Evolutionary conservation across 2,888 invertebrate genomes (phyloP), one percentile per base, ranked within the genome.

Genomic region (Caenorhabditis macrosperma): DNA sequence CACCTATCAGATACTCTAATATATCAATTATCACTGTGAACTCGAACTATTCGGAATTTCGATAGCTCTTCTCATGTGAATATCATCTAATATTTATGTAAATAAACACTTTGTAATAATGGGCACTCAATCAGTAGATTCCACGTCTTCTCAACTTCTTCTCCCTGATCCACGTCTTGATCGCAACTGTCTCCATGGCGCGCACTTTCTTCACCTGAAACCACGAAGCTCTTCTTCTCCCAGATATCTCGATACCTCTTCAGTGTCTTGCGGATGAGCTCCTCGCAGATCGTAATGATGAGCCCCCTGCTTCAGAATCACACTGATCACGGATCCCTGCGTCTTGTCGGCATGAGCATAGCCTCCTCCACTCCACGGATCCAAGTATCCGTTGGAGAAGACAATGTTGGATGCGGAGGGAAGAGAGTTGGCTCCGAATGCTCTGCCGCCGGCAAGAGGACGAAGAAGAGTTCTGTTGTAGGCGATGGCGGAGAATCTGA

Each of bases 351-450:
- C 17, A 20, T 59, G 54, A 5, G 81, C 52, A 83, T 85, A 89
- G 4, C 92, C 92, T 7, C 92, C 92, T 4, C 91, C 91, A 22
- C 91, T 91, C 92, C 92, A 92, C 4, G 92, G 92, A 80, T 93
- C 92, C 59, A 92, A 85, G 63, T 87, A 81, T n/a, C 92, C 92
- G 88, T 93, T 92, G 91, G 92, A 92, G 88, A 93, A 93, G 59
- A 93, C 93, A 78, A 94, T 93, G 86, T 94, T 94, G 75, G 92
- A 92, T 2, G 93, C 91, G n/a, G 91, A 90, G 9, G 93, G 92
- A 38, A 96, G 64, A 41, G 74, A 92, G 7, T 63, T 92, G 82
- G 93, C 93, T 15, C 97, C 97, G 90, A 95, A 98, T 85, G 94
- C 93, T 17, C 50, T 67, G 12, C 75, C 75, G 28, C 69, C 80